Evolutionary conservation across 2,888 invertebrate species (phyloP).

Genomic region (Elegia similella): DNA sequence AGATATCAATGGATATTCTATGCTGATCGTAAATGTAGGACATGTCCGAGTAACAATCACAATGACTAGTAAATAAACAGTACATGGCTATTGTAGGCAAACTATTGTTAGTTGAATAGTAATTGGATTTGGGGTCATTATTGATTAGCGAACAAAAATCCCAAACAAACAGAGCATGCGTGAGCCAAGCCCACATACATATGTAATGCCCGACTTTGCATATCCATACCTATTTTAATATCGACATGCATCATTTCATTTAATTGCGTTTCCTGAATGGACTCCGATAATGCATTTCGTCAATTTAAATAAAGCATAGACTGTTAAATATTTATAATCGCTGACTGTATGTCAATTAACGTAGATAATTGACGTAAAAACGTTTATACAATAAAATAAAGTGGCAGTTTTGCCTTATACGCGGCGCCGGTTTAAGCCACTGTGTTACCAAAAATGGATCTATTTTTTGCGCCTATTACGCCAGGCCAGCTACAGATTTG

Average conservation of each 20-base stretch:
- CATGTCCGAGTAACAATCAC: conserved; percentile 26
- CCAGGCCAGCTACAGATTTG: conserved; percentile 35
- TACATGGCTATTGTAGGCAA: conserved; percentile 51
- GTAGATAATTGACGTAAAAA: conserved; percentile 73
- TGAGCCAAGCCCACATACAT: conserved; percentile 60
- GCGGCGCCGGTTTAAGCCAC: conserved; percentile 38
- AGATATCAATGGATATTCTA: conserved; percentile 7
- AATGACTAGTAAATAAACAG: conserved; percentile 43
- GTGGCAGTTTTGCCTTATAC: conserved; percentile 51
- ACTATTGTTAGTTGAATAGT: conserved; percentile 61
- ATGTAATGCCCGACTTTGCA: conserved; percentile 70
- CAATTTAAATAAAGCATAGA: conserved; percentile 34
- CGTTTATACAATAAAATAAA: conserved; percentile 63
- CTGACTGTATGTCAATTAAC: conserved; percentile 69
- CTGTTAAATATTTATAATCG: conserved; percentile 61
- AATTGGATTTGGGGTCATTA: conserved; percentile 69
- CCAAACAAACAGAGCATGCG: conserved; percentile 60
- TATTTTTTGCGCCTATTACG: conserved; percentile 39
- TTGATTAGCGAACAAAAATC: conserved; percentile 73
- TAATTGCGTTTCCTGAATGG: conserved; percentile 74
- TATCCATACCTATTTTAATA: conserved; percentile 78
- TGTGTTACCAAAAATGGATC: conserved; percentile 47
- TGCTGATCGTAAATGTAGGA: conserved; percentile 22
- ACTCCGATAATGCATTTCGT: conserved; percentile 44
- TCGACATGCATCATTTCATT: conserved; percentile 78